phyloP scores from a whole-genome alignment of 1,140 invertebrate species.

The Amyelois transitella region DNA sequence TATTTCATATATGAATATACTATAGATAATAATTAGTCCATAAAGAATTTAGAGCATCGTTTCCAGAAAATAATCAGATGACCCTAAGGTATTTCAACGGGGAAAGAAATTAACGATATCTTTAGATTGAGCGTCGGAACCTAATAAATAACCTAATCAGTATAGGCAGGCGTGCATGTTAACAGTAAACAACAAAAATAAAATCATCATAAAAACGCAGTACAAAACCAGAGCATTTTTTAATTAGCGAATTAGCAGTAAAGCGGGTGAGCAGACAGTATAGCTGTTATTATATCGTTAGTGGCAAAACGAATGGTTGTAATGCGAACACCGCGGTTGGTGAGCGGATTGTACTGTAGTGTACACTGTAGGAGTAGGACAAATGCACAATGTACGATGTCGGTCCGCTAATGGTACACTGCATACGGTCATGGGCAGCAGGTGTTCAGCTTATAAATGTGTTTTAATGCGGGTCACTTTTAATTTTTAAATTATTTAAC shows the following conservation, averaged over 20 bases:
- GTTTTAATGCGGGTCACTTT: constrained; percentile 6
- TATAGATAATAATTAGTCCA: no score
- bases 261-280: constrained; percentile 16
- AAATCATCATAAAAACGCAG: neutral
- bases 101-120: neutral
- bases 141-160: neutral
- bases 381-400: constrained; percentile 18
- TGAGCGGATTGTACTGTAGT: constrained; percentile 29
- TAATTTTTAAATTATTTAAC: neutral
- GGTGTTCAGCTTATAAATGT: no score
- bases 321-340: constrained; percentile 29
- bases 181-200: neutral
- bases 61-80: no score
- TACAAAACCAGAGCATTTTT: constrained; percentile 6
- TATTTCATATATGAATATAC: no score
- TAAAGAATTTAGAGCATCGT: no score
- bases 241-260: constrained; percentile 11
- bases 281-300: constrained; percentile 42
- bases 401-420: constrained; percentile 25
- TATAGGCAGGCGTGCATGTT: neutral
- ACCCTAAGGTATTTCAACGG: no score
- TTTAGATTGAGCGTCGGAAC: no score
- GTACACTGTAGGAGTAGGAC: neutral
- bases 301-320: constrained; percentile 30
- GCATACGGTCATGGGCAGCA: no score